phyloP scores from a whole-genome alignment of 2,888 invertebrate genomes.

The Dynastes hyllus region DNA sequence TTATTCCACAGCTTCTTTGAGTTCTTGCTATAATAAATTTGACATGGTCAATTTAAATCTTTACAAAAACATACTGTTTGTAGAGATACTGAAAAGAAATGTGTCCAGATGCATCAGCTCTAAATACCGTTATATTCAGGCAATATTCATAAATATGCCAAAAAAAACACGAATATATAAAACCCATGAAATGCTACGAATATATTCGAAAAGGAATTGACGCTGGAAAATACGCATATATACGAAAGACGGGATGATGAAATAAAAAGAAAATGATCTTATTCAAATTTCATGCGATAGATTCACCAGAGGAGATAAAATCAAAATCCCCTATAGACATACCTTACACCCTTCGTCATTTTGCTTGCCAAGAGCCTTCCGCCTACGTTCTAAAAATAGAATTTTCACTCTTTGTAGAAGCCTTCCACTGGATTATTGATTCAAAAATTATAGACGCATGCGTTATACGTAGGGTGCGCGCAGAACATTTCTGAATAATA shows the following conservation, averaged over 20 bases:
- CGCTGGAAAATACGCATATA: not conserved
- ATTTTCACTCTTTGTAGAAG: slow-evolving; percentile 38
- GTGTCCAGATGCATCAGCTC: too few species aligned
- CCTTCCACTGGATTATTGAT: slow-evolving; percentile 50
- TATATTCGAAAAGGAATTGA: not conserved
- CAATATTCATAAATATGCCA: slow-evolving; percentile 1
- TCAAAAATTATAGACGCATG: slow-evolving; percentile 50
- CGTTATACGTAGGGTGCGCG: slow-evolving; percentile 45
- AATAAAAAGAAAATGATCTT: slow-evolving; percentile 20
- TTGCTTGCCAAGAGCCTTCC: slow-evolving; percentile 35
- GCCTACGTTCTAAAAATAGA: slow-evolving; percentile 45
- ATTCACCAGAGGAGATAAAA: slow-evolving; percentile 28
- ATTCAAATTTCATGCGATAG: slow-evolving; percentile 17
- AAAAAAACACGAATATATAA: not conserved
- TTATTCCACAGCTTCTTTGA: too few species aligned
- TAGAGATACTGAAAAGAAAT: too few species aligned
- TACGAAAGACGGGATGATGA: not conserved
- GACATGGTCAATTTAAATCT: too few species aligned
- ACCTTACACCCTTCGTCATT: slow-evolving; percentile 37
- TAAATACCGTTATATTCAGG: not conserved
- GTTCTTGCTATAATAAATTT: too few species aligned
- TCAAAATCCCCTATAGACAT: slow-evolving; percentile 24
- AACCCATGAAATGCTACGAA: not conserved
- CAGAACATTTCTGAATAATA: slow-evolving; percentile 29
- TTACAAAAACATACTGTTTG: too few species aligned